Evolutionary conservation across 2,113 vertebrate species (phyloP).

Genomic region (Tetraodon nigroviridis): DNA sequence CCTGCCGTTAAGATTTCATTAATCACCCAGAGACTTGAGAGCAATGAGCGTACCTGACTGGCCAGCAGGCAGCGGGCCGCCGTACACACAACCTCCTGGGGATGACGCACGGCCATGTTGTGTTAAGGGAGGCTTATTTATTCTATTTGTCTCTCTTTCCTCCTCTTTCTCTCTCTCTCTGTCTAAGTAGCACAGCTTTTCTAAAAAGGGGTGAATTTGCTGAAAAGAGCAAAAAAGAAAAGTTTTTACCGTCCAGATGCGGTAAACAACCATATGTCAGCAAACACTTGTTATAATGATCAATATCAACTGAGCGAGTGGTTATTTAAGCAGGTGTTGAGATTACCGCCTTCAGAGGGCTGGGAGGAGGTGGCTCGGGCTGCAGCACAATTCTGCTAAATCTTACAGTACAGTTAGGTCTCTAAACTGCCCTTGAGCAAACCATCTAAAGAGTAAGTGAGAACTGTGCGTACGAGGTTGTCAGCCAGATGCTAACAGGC

Average conservation of each 20-base stretch:
- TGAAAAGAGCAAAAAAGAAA: slow-evolving; percentile 56
- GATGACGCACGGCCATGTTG: slow-evolving; percentile 60
- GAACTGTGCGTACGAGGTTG: too few relatives aligned
- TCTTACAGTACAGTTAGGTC: too few relatives aligned
- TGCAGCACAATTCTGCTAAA: background rate
- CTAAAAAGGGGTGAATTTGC: slow-evolving; percentile 42
- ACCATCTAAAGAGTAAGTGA: too few relatives aligned
- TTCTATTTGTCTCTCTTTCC: slow-evolving; percentile 50
- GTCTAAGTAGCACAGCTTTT: slow-evolving; percentile 34
- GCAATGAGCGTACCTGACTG: slow-evolving; percentile 61
- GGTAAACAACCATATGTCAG: slow-evolving; percentile 38
- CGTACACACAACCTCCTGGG: slow-evolving; percentile 59
- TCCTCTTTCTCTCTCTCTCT: slow-evolving; percentile 38
- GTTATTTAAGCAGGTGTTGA: background rate
- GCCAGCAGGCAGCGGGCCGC: slow-evolving; percentile 70
- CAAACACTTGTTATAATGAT: slow-evolving; percentile 43
- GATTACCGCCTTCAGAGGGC: background rate
- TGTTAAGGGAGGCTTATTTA: slow-evolving; percentile 63
- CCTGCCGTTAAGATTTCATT: slow-evolving; percentile 75
- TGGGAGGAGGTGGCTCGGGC: background rate
- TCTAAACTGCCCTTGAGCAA: too few relatives aligned
- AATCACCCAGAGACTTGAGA: slow-evolving; percentile 67
- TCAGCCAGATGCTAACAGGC: too few relatives aligned
- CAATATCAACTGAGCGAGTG: slow-evolving; percentile 23
- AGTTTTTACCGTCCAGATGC: slow-evolving; percentile 39